Conservation (phyloP, 2,888 invertebrate genomes). For the Tortrix viridana region DNA sequence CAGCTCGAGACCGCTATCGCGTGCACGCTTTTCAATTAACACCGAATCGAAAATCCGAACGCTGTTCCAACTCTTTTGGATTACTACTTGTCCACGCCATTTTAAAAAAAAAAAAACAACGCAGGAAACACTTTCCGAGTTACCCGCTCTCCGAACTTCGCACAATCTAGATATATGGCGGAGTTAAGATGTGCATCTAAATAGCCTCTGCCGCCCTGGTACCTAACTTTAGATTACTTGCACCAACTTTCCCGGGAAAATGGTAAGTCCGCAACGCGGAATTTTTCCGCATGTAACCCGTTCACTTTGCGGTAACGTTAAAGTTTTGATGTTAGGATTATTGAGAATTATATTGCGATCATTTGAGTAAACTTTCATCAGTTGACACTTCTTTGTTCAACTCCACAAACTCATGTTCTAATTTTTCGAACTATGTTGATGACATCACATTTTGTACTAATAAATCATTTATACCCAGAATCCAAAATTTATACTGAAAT, state of each 20-base stretch:
- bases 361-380: slow-evolving; percentile 2
- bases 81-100: slow-evolving; percentile 27
- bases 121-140: slow-evolving; percentile 62
- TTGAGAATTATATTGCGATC: slow-evolving; percentile 33
- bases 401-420: background rate
- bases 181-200: slow-evolving; percentile 84
- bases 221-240: slow-evolving; percentile 84
- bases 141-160: slow-evolving; percentile 53
- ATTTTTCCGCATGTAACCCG: slow-evolving; percentile 71
- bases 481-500: slow-evolving; percentile 64
- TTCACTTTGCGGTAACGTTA: slow-evolving; percentile 71
- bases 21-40: slow-evolving; percentile 36
- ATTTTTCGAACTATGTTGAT: no score
- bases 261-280: slow-evolving; percentile 59
- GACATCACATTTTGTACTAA: background rate
- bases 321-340: slow-evolving; percentile 60
- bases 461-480: slow-evolving; percentile 43
- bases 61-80: slow-evolving; percentile 11
- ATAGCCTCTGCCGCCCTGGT: slow-evolving; percentile 80
- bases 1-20: slow-evolving; percentile 14
- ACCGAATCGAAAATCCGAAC: slow-evolving; percentile 24
- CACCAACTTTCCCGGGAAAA: slow-evolving; percentile 71
- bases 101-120: slow-evolving; percentile 45
- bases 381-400: background rate
- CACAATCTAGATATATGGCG: slow-evolving; percentile 82